These are phyloP conservation scores for Anoplius nigerrimus DNA, from an alignment of 2,888 invertebrate species.

Conservation along the genomic window DNA sequence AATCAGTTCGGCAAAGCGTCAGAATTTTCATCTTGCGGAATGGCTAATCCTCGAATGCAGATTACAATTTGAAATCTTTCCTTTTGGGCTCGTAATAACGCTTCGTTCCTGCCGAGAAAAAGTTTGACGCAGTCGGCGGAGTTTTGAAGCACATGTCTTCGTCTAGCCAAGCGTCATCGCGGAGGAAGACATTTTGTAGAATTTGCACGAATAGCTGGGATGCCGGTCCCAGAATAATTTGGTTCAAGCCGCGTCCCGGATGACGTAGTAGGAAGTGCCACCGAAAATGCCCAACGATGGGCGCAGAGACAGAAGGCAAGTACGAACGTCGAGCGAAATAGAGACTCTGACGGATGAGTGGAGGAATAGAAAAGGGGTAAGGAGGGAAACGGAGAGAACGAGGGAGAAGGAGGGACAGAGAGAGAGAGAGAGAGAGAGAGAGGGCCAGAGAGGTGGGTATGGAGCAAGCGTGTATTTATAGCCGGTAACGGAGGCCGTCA, in stretches of 20 bases:
- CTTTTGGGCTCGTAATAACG: too few relatives aligned
- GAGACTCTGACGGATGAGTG: neutral
- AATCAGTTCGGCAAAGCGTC: conserved; percentile 41
- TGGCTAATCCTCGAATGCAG: too few relatives aligned
- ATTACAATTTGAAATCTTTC: too few relatives aligned
- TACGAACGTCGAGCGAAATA: conserved; percentile 14
- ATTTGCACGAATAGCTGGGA: too few relatives aligned
- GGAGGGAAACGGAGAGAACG: conserved; percentile 21
- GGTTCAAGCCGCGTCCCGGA: conserved; percentile 8
- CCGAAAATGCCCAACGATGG: conserved; percentile 41
- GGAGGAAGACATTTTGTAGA: too few relatives aligned
- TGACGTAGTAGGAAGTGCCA: conserved; percentile 19
- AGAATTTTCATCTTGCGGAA: conserved; percentile 14
- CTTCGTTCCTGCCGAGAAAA: too few relatives aligned
- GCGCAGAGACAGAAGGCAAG: conserved; percentile 28
- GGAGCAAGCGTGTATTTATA: conserved; percentile 62
- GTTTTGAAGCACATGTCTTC: too few relatives aligned
- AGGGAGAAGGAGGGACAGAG: conserved; percentile 20
- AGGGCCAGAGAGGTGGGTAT: conserved; percentile 16
- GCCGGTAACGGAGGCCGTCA: conserved; percentile 60
- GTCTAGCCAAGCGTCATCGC: too few relatives aligned
- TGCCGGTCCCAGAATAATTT: too few relatives aligned
- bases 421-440: conserved; percentile 17
- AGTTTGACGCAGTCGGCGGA: too few relatives aligned
- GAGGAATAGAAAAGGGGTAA: conserved; percentile 25